Base-by-base conservation (phyloP, 2,797 vertebrate species). In the Morus bassanus region DNA sequence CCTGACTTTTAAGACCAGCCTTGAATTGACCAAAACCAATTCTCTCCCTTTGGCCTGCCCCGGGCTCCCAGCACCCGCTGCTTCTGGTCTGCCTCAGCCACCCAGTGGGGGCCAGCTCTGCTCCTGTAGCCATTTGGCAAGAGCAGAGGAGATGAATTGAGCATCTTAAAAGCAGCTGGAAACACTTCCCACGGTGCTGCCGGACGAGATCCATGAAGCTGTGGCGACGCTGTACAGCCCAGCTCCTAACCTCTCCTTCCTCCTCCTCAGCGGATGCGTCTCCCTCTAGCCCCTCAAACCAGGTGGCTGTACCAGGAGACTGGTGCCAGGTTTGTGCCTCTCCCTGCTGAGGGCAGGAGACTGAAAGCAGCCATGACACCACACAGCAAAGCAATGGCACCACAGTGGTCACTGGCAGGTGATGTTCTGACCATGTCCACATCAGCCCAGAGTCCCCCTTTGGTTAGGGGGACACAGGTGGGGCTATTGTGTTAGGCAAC, bases 111-210 rank as follows among this genome's bases (percentile, higher is more conserved):
- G 83, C 72, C 63, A 15, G 35, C 43, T 70, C 56, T 41, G 68
- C 63, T 90, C 74, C 74, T 30, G 70, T 37, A 85, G 84, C 95
- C 78, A 41, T 84, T 90, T 85, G 90, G 86, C 77, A 82, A 84
- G 89, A 88, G 90, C n/a, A n/a, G 93, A 89, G 94, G 88, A 89
- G 82, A 65, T 77, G 70, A 77, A 74, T 2, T 4, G 51, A 96
- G 68, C 77, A 77, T 91, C 95, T 88, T 73, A 72, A 92, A 74
- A 92, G 69, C 93, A 94, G 74, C 92, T 96, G 90, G 81, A 85
- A 95, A 93, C 53, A 5, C 85, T 96, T 96, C 94, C 90, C 92
- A 91, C 4, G 1, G 64, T 2, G 0, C 85, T 90, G 89, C 54
- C 2, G 15, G 80, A 88, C 5, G 13, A 92, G 85, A 59, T 39